Percentiles rank a stretch among this genome's conserved stretches.
phyloP scores from a whole-genome alignment of 2,113 vertebrate genomes.

The Thamnophis sirtalis region DNA sequence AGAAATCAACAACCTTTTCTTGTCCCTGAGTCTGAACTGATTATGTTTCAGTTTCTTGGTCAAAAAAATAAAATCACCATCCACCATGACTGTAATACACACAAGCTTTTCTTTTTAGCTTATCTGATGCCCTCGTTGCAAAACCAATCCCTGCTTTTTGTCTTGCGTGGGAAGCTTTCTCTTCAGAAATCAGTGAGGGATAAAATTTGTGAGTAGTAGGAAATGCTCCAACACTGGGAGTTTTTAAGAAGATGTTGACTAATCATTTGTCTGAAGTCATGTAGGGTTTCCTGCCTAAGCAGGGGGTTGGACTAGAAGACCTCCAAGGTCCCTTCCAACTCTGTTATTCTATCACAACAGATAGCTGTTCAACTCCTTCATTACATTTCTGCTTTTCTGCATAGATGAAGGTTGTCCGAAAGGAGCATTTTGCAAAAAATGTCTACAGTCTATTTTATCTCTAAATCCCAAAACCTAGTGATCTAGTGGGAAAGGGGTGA shows the following conservation, averaged over 20 bases:
- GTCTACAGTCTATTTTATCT: neutral
- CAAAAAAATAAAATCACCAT: neutral
- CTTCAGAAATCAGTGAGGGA: neutral
- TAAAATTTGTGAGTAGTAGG: neutral
- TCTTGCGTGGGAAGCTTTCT: neutral
- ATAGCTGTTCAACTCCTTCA: neutral
- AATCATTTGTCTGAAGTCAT: too few species aligned
- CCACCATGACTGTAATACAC: neutral
- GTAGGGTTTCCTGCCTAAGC: too few species aligned
- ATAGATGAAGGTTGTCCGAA: too few species aligned
- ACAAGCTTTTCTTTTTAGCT: neutral
- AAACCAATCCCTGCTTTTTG: neutral
- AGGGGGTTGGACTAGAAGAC: too few species aligned
- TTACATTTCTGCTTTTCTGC: neutral
- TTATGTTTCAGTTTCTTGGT: neutral
- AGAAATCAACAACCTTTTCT: neutral
- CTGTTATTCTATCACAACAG: neutral
- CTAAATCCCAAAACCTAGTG: neutral
- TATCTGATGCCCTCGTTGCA: neutral
- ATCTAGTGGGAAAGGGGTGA: neutral
- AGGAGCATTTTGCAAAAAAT: neutral
- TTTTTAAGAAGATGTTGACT: too few species aligned
- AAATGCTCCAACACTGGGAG: too few species aligned
- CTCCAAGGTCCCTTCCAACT: too few species aligned
- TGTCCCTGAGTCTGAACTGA: constrained; percentile 20